A percentile compares a stretch with the other conserved stretches of the same genome.
phyloP scores from a whole-genome alignment of 2,888 invertebrate genomes.

The Trissolcus brochymenae region DNA sequence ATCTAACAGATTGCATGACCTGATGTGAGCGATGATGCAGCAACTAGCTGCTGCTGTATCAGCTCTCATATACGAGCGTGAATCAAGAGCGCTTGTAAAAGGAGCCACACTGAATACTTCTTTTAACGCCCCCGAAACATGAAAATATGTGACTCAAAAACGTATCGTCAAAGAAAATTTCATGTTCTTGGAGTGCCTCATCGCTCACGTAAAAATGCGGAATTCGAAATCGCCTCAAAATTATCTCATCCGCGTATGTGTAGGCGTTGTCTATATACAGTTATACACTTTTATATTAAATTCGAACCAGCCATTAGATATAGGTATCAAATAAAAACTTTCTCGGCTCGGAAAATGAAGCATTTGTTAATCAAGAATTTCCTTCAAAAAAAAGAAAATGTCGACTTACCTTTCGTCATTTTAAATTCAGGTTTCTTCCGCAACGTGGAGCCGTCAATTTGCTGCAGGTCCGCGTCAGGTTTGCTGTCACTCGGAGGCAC shows the following conservation, averaged over 20 bases:
- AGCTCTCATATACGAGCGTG: slow-evolving; percentile 32
- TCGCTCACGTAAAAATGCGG: too few relatives aligned
- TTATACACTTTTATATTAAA: too few relatives aligned
- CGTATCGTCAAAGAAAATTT: too few relatives aligned
- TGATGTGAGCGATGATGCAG: slow-evolving; percentile 49
- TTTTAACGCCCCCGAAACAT: too few relatives aligned
- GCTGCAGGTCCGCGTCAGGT: slow-evolving; percentile 27
- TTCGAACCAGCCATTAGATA: too few relatives aligned
- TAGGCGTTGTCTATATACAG: too few relatives aligned
- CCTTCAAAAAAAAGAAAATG: background rate
- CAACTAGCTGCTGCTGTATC: slow-evolving; percentile 28
- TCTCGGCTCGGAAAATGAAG: background rate
- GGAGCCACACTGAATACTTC: slow-evolving; percentile 13
- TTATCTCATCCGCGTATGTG: too few relatives aligned
- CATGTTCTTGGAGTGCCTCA: too few relatives aligned
- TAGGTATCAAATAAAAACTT: too few relatives aligned
- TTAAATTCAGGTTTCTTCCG: slow-evolving; percentile 30
- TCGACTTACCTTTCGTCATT: slow-evolving; percentile 41
- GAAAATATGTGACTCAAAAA: too few relatives aligned
- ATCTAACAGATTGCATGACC: slow-evolving; percentile 53
- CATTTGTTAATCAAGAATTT: background rate
- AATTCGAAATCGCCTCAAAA: too few relatives aligned
- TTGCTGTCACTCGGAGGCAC: slow-evolving; percentile 32
- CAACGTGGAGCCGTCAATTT: slow-evolving; percentile 10
- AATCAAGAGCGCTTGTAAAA: slow-evolving; percentile 48